Conservation (phyloP, 2,888 invertebrate species). For the Limnephilus auricula region DNA sequence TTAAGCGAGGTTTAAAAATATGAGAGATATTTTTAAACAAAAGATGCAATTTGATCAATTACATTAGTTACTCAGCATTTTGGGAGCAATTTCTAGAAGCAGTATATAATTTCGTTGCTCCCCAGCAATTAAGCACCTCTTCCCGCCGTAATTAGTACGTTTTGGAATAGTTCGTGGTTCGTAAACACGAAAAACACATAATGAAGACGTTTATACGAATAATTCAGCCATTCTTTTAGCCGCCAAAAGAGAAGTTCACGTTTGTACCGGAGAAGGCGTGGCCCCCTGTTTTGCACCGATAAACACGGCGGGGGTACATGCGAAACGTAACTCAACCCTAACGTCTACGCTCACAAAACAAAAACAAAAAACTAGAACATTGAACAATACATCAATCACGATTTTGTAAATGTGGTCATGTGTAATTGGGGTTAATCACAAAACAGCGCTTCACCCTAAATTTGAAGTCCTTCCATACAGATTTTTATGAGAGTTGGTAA, state of each 20-base stretch:
- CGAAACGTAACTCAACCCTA: background rate
- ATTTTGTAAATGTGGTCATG: constrained; percentile 10
- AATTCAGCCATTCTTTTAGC: constrained; percentile 29
- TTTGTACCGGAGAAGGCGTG: constrained; percentile 20
- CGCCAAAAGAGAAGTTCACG: constrained; percentile 31
- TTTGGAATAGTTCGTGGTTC: constrained; percentile 44
- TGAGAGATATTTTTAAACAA: constrained; percentile 15
- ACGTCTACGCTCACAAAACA: background rate
- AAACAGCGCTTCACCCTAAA: background rate
- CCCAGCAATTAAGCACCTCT: constrained; percentile 39
- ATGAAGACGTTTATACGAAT: constrained; percentile 29
- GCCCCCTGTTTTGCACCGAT: constrained; percentile 20
- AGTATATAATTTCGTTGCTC: constrained; percentile 9
- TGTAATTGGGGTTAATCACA: background rate
- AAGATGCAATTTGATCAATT: constrained; percentile 34
- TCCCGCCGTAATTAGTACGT: constrained; percentile 37
- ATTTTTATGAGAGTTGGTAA: background rate
- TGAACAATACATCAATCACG: background rate
- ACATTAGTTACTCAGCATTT: constrained; percentile 38
- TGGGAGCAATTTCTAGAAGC: constrained; percentile 9
- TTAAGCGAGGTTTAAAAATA: constrained; percentile 20
- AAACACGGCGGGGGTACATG: constrained; percentile 8
- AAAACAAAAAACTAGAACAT: background rate
- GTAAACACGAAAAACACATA: constrained; percentile 39
- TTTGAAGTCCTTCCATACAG: background rate